Evolutionary conservation across 2,888 invertebrate genomes (phyloP).

Genomic region (Dasysyrphus tricinctus): DNA sequence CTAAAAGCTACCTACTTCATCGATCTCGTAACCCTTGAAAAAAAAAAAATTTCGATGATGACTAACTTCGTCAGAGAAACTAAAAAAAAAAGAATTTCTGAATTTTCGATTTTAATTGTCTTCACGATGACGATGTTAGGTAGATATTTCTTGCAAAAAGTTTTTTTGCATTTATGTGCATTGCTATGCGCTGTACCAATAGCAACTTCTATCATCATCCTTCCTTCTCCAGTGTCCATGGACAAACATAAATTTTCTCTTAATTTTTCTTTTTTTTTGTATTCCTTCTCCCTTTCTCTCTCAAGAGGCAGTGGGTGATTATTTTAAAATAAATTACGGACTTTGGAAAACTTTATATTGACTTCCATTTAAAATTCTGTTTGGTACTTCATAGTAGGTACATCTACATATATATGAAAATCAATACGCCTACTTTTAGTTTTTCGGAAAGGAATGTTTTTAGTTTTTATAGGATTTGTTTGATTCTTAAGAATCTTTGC

Average conservation of each 20-base stretch:
- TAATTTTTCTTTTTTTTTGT: not conserved
- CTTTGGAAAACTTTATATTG: conserved; percentile 15
- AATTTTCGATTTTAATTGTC: conserved; percentile 26
- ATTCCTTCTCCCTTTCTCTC: not conserved
- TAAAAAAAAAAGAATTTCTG: conserved; percentile 3
- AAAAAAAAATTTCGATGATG: not conserved
- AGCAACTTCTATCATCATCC: conserved; percentile 7
- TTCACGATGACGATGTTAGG: not conserved
- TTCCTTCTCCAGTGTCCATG: not conserved
- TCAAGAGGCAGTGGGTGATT: conserved; percentile 4
- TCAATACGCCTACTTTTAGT: conserved; percentile 7
- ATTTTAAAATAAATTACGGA: conserved; percentile 13
- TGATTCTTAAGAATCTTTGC: not conserved
- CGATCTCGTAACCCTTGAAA: not conserved
- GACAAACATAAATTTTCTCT: conserved; percentile 6
- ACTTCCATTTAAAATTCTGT: conserved; percentile 3
- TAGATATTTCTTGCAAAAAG: conserved; percentile 3
- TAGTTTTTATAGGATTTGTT: not conserved
- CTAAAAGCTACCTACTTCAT: not conserved
- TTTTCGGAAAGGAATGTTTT: not conserved
- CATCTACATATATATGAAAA: not conserved
- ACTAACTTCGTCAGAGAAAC: not conserved
- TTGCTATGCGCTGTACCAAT: not conserved
- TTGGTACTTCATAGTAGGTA: not conserved
- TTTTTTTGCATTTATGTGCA: not conserved